Percentiles rank a stretch among this genome's conserved stretches.
These are phyloP conservation scores for Fistularia tabacaria DNA, from an alignment of 2,797 vertebrate genomes.

Conservation along the genomic window DNA sequence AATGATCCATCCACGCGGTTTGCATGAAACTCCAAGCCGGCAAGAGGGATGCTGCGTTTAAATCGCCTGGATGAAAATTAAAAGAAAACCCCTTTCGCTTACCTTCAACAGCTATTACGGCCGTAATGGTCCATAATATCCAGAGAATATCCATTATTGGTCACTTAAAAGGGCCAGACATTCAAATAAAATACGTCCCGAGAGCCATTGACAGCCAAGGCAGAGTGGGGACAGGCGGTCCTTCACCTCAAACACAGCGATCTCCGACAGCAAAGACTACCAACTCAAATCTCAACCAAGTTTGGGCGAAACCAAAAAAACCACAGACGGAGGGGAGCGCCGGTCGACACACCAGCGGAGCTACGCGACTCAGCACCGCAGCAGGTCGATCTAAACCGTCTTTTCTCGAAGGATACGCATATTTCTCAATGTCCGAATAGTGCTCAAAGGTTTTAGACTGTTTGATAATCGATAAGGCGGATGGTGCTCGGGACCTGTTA, in stretches of 20 bases:
- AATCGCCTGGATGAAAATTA: constrained; percentile 20
- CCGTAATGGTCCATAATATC: constrained; percentile 82
- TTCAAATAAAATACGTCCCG: constrained; percentile 76
- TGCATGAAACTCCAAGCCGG: constrained; percentile 58
- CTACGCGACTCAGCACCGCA: accelerated
- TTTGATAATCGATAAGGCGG: background rate
- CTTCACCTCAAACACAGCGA: constrained; percentile 72
- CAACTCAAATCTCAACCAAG: constrained; percentile 77
- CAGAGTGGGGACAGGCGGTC: constrained; percentile 69
- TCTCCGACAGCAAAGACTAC: constrained; percentile 59
- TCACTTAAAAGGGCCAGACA: constrained; percentile 72
- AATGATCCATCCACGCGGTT: constrained; percentile 39
- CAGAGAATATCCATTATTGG: constrained; percentile 83
- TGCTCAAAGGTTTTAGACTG: background rate
- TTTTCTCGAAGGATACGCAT: too few species aligned
- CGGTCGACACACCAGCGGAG: background rate
- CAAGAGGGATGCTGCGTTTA: constrained; percentile 54
- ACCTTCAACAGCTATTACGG: constrained; percentile 81
- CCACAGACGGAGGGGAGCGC: constrained; percentile 69
- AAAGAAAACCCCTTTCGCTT: constrained; percentile 49
- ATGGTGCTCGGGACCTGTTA: background rate
- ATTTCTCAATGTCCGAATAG: accelerated
- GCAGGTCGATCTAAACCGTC: too few species aligned
- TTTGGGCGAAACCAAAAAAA: constrained; percentile 78
- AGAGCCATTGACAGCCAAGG: constrained; percentile 77